phyloP scores from a whole-genome alignment of 2,888 invertebrate species.

The Acleris cristana region DNA sequence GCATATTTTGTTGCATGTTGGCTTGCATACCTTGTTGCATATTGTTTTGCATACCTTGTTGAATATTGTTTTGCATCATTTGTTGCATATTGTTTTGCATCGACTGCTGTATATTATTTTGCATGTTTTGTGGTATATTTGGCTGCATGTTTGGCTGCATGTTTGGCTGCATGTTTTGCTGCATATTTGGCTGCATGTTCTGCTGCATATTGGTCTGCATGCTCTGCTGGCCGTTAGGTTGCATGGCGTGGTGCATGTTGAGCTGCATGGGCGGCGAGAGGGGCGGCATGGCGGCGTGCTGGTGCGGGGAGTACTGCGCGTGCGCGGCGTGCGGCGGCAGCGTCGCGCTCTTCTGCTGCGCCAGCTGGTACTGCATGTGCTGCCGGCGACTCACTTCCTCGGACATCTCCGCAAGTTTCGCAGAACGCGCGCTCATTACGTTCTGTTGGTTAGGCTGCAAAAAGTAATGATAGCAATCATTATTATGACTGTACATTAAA shows the following conservation, averaged over 20 bases:
- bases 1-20: background rate
- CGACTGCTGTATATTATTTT: constrained; percentile 10
- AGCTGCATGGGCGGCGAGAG: constrained; percentile 15
- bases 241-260: background rate
- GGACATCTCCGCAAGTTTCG: constrained; percentile 91
- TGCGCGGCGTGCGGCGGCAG: constrained; percentile 43
- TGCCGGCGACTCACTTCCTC: constrained; percentile 89
- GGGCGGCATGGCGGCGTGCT: constrained; percentile 28
- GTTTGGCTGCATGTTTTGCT: background rate
- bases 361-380: constrained; percentile 66
- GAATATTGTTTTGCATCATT: background rate
- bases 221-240: constrained; percentile 12
- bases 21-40: constrained; percentile 1
- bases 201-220: constrained; percentile 15
- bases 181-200: constrained; percentile 1
- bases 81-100: constrained; percentile 12
- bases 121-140: constrained; percentile 9
- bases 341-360: constrained; percentile 31
- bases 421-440: constrained; percentile 73
- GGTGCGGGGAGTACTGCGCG: constrained; percentile 69
- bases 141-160: background rate
- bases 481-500: no score
- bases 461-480: background rate
- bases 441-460: constrained; percentile 52
- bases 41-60: background rate